A percentile compares a stretch with the other conserved stretches of the same genome.
These are phyloP conservation scores for Kryptopterus vitreolus DNA, from an alignment of 2,797 vertebrate genomes.

Conservation along the genomic window DNA sequence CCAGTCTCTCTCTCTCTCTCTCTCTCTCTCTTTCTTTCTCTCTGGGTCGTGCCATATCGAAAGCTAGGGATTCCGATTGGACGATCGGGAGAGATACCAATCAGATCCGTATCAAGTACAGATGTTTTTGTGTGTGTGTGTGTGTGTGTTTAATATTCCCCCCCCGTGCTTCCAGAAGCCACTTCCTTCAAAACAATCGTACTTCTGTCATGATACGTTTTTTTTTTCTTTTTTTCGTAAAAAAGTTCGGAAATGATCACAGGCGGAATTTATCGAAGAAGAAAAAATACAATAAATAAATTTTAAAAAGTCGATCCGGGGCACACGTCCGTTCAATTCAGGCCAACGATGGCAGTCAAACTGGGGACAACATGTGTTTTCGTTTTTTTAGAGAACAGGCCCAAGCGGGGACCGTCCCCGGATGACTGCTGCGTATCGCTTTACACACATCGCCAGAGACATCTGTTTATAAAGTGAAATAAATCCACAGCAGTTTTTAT, in stretches of 20 bases:
- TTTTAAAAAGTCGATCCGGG: conserved; percentile 18
- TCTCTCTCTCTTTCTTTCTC: neutral
- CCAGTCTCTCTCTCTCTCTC: too few relatives aligned
- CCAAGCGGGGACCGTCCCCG: conserved; percentile 67
- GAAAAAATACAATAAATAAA: too few relatives aligned
- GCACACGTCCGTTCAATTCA: conserved; percentile 33
- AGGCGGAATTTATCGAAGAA: conserved; percentile 39
- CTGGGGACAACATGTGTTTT: conserved; percentile 67
- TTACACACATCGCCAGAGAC: conserved; percentile 76
- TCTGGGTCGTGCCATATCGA: neutral
- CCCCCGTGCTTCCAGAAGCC: conserved; percentile 10
- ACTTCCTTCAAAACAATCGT: conserved; percentile 27
- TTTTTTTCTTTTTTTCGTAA: conserved; percentile 13
- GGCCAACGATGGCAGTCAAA: conserved; percentile 57
- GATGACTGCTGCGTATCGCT: conserved; percentile 73
- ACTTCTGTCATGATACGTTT: conserved; percentile 31
- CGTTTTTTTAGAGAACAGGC: conserved; percentile 65
- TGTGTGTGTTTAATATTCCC: neutral
- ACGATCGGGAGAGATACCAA: neutral
- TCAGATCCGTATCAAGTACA: conserved; percentile 23
- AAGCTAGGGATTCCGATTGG: neutral
- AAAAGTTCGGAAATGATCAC: conserved; percentile 44
- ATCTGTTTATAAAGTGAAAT: conserved; percentile 81
- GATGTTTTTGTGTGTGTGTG: too few relatives aligned
- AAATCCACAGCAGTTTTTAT: conserved; percentile 79